These are phyloP conservation scores for Ophioninae sp. DNA, from an alignment of 2,888 invertebrate species.

Conservation along the genomic window DNA sequence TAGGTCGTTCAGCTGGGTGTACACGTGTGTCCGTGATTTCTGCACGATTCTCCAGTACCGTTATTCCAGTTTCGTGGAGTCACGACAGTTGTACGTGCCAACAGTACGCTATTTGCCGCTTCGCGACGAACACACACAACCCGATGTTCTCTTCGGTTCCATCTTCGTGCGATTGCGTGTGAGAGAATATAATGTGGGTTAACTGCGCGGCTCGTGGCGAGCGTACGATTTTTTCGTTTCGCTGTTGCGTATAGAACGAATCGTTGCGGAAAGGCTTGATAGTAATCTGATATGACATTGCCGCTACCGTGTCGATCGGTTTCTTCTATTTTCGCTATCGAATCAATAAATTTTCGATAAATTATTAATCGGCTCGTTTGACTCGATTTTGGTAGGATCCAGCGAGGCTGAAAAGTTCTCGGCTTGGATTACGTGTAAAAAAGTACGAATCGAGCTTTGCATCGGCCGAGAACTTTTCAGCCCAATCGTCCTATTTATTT, in stretches of 20 bases:
- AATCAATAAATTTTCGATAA: background rate
- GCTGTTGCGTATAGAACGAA: background rate
- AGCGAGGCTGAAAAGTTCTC: background rate
- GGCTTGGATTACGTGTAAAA: background rate
- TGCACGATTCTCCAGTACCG: constrained; percentile 56
- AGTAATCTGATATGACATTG: background rate
- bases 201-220: constrained; percentile 20
- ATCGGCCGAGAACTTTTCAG: background rate
- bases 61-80: constrained; percentile 49
- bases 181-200: constrained; percentile 42
- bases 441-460: background rate
- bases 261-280: background rate
- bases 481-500: background rate
- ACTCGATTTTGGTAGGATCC: background rate
- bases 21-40: background rate
- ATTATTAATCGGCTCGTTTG: background rate
- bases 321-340: background rate
- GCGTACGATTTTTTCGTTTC: background rate
- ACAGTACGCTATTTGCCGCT: constrained; percentile 28
- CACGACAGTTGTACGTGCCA: constrained; percentile 46
- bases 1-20: background rate
- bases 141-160: constrained; percentile 12
- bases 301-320: background rate
- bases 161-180: constrained; percentile 15
- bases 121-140: constrained; percentile 18